phyloP scores from a whole-genome alignment of 92 coral and sea anemone genomes.

The Epizoanthus illoricatus region DNA sequence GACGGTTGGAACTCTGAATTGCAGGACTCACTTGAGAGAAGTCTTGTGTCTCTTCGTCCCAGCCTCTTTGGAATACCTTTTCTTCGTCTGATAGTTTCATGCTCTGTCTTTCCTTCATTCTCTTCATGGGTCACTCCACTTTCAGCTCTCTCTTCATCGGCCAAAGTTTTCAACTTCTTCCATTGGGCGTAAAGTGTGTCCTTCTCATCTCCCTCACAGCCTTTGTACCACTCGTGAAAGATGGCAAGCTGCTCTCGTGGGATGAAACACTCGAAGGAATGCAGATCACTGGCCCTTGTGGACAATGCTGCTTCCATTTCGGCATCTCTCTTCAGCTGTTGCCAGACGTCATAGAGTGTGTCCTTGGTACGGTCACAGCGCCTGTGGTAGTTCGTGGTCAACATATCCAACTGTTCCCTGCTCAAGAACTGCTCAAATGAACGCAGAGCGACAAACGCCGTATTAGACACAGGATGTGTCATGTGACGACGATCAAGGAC shows the following conservation, averaged over 20 bases:
- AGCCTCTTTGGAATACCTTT: constrained; percentile 2
- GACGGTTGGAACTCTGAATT: no score
- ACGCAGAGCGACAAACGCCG: background rate
- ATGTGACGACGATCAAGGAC: no score
- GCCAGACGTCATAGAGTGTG: background rate
- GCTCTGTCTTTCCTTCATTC: background rate
- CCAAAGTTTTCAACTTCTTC: background rate
- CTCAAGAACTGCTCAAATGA: constrained; percentile 10
- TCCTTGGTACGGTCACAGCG: background rate
- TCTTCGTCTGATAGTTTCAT: background rate
- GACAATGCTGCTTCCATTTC: background rate
- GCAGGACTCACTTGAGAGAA: no score
- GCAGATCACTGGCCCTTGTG: background rate
- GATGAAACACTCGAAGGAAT: background rate
- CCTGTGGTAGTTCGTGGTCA: background rate
- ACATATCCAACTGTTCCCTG: background rate
- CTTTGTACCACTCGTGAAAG: background rate
- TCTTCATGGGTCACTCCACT: background rate
- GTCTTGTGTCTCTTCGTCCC: background rate
- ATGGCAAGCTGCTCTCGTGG: background rate
- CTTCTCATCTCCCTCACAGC: background rate
- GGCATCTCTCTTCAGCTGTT: background rate
- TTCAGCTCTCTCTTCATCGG: background rate
- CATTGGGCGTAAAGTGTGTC: constrained; percentile 4
- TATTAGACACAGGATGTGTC: background rate